phyloP scores from a whole-genome alignment of 2,113 vertebrate species.

The Hemicordylus capensis region DNA sequence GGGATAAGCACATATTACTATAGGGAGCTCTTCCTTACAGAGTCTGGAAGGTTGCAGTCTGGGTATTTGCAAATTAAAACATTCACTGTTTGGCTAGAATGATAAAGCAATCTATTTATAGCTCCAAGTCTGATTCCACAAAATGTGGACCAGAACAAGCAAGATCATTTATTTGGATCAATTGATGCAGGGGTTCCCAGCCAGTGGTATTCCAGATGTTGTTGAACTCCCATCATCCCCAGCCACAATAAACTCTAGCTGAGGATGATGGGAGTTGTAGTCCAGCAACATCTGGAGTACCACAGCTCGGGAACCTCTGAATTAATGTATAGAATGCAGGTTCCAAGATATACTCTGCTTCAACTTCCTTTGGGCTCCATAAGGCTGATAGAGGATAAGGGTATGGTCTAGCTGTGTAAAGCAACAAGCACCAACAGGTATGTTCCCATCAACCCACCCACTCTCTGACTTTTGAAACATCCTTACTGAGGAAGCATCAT shows the following conservation, averaged over 20 bases:
- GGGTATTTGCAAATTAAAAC: too few relatives aligned
- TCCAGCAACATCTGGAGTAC: too few relatives aligned
- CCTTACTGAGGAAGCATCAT: not conserved
- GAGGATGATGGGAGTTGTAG: too few relatives aligned
- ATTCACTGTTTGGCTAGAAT: too few relatives aligned
- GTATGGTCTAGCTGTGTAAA: not conserved
- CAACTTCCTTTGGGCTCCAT: not conserved
- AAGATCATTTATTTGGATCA: not conserved
- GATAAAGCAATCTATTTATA: too few relatives aligned
- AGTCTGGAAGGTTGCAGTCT: not conserved
- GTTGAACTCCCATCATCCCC: too few relatives aligned
- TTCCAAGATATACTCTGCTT: not conserved
- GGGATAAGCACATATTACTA: not conserved
- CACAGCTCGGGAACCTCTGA: too few relatives aligned
- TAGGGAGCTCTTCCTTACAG: not conserved
- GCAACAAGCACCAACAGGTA: not conserved
- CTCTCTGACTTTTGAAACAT: too few relatives aligned
- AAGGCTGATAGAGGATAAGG: not conserved
- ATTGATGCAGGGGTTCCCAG: too few relatives aligned
- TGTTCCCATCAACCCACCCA: not conserved
- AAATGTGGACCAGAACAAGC: not conserved
- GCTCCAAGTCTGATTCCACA: not conserved
- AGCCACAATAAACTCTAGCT: too few relatives aligned
- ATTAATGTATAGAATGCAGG: not conserved
- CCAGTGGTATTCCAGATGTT: too few relatives aligned